These are phyloP conservation scores for Leptinotarsa texana DNA, from an alignment of 1,140 invertebrate species.

Conservation along the genomic window DNA sequence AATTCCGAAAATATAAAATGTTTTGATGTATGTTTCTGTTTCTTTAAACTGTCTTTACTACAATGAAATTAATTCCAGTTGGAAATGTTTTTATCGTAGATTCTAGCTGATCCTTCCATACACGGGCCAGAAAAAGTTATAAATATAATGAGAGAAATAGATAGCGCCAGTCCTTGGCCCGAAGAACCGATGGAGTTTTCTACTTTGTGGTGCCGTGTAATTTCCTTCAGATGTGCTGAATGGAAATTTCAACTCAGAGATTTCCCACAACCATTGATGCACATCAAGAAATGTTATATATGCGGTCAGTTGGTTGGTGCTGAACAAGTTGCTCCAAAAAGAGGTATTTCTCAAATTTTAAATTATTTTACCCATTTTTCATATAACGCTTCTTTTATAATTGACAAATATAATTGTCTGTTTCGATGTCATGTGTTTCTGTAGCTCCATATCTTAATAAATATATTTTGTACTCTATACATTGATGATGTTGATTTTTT, in stretches of 20 bases:
- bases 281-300: constrained; percentile 79
- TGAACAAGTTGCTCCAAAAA: constrained; percentile 79
- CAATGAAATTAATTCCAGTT: constrained; percentile 54
- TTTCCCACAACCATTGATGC: constrained; percentile 90
- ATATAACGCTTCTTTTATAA: no score
- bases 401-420: no score
- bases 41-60: no score
- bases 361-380: no score
- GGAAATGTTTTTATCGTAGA: constrained; percentile 23
- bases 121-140: constrained; percentile 82
- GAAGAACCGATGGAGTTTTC: constrained; percentile 88
- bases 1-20: no score
- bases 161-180: constrained; percentile 87
- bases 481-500: no score
- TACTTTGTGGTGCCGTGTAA: constrained; percentile 89
- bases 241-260: constrained; percentile 92
- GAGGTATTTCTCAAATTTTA: constrained; percentile 60
- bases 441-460: no score
- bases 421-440: no score
- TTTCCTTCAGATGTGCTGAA: constrained; percentile 77
- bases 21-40: no score
- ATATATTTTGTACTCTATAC: no score
- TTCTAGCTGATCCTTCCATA: constrained; percentile 80
- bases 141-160: constrained; percentile 76
- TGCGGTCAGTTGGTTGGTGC: constrained; percentile 91